Percentiles rank a stretch among this genome's conserved stretches.
Conservation (phyloP, 2,888 invertebrate species). For the Malacosoma neustria region DNA sequence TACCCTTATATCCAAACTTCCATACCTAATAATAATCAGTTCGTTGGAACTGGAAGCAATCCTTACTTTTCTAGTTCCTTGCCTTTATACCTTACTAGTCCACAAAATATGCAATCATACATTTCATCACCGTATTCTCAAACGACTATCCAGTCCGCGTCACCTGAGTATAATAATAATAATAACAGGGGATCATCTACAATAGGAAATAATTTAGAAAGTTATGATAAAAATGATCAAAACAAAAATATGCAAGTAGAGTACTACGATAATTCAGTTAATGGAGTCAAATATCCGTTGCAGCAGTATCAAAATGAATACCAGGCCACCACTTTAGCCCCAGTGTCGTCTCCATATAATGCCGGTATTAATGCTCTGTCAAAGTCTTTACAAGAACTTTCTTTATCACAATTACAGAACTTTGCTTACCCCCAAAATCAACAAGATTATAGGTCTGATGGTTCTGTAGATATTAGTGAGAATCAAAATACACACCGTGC, state of each 20-base stretch:
- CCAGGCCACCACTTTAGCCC: slow-evolving; percentile 39
- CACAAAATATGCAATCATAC: slow-evolving; percentile 47
- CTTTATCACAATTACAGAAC: slow-evolving; percentile 41
- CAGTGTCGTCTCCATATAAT: slow-evolving; percentile 42
- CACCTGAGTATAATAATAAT: slow-evolving; percentile 41
- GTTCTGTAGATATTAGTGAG: slow-evolving; percentile 30
- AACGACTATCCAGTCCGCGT: slow-evolving; percentile 44
- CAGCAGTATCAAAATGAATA: slow-evolving; percentile 51
- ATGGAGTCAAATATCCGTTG: slow-evolving; percentile 48
- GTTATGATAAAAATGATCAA: slow-evolving; percentile 36
- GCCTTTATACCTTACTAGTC: slow-evolving; percentile 55
- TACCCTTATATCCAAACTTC: slow-evolving; percentile 52
- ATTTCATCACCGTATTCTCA: slow-evolving; percentile 45
- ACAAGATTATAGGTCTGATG: slow-evolving; percentile 33
- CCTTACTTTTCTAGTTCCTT: slow-evolving; percentile 57
- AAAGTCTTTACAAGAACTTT: slow-evolving; percentile 45
- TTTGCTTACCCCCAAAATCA: slow-evolving; percentile 32
- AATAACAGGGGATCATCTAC: slow-evolving; percentile 42
- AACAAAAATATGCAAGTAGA: slow-evolving; percentile 55
- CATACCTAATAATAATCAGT: slow-evolving; percentile 44
- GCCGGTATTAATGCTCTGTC: slow-evolving; percentile 30
- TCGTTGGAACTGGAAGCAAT: slow-evolving; percentile 44
- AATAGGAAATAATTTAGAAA: slow-evolving; percentile 31
- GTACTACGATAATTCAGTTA: slow-evolving; percentile 59
- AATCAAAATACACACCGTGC: slow-evolving; percentile 51